These are phyloP conservation scores for Drosophila sturtevanti DNA, from an alignment of 1,140 invertebrate species.

Conservation along the genomic window DNA sequence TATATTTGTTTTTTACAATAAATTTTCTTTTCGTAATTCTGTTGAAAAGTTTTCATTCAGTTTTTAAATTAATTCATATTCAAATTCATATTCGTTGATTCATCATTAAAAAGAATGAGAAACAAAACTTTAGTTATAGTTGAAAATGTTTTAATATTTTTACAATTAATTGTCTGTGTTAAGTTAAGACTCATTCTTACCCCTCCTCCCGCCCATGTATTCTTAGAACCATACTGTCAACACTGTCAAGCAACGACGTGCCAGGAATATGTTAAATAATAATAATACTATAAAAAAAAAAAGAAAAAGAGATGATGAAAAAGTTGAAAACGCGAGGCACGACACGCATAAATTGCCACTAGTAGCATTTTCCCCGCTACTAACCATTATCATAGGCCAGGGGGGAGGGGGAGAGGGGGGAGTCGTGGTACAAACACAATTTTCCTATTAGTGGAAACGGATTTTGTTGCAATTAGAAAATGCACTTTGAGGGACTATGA, in stretches of 20 bases:
- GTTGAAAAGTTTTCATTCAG: no score
- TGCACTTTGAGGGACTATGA: conserved; percentile 54
- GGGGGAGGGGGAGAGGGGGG: background rate
- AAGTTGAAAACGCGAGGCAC: conserved; percentile 37
- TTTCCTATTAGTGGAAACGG: conserved; percentile 69
- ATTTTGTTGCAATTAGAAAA: conserved; percentile 80
- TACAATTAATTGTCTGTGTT: no score
- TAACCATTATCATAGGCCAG: background rate
- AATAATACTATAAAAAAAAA: conserved; percentile 13
- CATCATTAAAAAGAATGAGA: no score
- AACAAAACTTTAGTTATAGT: no score
- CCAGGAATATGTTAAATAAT: conserved; percentile 22
- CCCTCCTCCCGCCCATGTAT: no score
- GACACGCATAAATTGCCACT: conserved; percentile 65
- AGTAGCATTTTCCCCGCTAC: background rate
- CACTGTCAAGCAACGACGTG: conserved; percentile 14
- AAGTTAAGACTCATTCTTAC: no score
- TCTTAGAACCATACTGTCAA: background rate
- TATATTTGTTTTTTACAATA: no score
- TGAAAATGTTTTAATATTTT: no score
- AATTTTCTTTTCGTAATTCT: no score
- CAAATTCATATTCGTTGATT: no score
- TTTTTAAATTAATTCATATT: no score
- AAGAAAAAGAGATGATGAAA: background rate
- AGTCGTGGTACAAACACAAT: conserved; percentile 63